Evolutionary conservation across 2,113 vertebrate species (phyloP), one percentile per base, ranked within the genome.

Genomic region (Lampris megalopsis): DNA sequence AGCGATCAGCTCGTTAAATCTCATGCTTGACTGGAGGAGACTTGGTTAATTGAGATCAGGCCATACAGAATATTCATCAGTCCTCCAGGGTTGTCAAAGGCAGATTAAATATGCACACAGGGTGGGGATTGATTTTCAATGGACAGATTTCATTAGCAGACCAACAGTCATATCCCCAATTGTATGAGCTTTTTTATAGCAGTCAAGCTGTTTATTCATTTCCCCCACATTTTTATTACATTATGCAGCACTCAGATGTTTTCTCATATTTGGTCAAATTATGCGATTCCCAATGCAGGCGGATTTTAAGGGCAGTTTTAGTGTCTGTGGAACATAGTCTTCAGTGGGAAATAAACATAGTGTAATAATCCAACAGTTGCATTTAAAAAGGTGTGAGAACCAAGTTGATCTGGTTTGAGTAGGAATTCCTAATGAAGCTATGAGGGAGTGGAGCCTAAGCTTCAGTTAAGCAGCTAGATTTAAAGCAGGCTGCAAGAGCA

Each of bases 21-120:
- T 70, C 40, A 63, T 56, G 47, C 70, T 59, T 35, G 57, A 83
- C 66, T 74, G 1, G 52, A 74, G 63, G 47, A 77, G 54, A 73
- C 65, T 80, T 65, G 65, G 45, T 71, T 86, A 83, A 86, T 74
- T 78, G 68, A 85, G 77, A 81, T 80, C 56, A 72, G 71, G 81
- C 67, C 84, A 81, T 54, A 78, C 71, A 84, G 86, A 86, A 90
- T 86, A 85, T 89, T 87, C 75, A 92, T 88, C 81, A 75, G 63
- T 73, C 70, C 72, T 82, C 76, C 65, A 63, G 85, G 50, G 43
- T 79, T 73, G 82, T 81, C 77, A 90, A 76, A 82, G 77, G 76
- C 71, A 60, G 50, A 84, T 77, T 81, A 74, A 83, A 87, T 66
- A 86, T 86, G 75, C 56, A 40, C 41, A 62, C 50, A 48, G 52